phyloP scores from a whole-genome alignment of 64 coral and sea anemone genomes.

The Actinia tenebrosa region DNA sequence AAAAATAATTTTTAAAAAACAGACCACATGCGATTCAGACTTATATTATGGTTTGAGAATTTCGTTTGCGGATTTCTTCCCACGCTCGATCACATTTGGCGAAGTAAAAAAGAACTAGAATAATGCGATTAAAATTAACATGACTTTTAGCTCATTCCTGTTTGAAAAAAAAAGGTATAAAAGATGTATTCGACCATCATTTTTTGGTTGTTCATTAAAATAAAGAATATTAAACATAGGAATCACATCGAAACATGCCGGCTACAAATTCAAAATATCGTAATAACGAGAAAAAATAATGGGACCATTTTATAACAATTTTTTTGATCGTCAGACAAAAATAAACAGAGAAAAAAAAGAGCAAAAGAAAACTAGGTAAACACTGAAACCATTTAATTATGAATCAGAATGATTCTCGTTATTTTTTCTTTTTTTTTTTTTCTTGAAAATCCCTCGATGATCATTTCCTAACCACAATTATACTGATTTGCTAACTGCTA shows the following conservation, averaged over 20 bases:
- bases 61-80: background rate
- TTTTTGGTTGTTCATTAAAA: too few species aligned
- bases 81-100: background rate
- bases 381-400: background rate
- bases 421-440: constrained; percentile 6
- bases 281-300: too few species aligned
- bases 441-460: background rate
- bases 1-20: background rate
- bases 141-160: too few species aligned
- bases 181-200: too few species aligned
- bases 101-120: background rate
- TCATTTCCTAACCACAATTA: constrained; percentile 13
- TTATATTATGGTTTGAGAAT: background rate
- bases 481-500: background rate
- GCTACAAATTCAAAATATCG: too few species aligned
- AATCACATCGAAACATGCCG: too few species aligned
- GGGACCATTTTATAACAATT: too few species aligned
- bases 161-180: too few species aligned
- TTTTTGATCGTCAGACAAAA: background rate
- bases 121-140: too few species aligned
- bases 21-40: background rate
- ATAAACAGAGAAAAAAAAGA: background rate
- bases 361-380: background rate
- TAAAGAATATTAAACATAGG: too few species aligned
- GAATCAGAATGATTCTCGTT: background rate